These are phyloP conservation scores for Holocentrus rufus DNA, from an alignment of 2,797 vertebrate species.

Conservation along the genomic window DNA sequence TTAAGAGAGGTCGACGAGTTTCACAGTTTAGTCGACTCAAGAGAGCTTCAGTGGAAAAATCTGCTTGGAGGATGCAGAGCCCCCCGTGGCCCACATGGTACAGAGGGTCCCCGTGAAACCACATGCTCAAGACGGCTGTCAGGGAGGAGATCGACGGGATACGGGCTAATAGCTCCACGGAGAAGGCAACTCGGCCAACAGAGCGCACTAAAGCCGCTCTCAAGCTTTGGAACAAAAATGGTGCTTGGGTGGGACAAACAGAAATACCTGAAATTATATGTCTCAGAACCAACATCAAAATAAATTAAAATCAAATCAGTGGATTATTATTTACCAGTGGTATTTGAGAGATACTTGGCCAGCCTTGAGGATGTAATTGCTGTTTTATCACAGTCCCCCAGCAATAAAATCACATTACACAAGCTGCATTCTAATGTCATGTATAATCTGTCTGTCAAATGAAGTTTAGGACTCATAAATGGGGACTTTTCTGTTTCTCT, in stretches of 20 bases:
- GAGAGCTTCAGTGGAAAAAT: constrained; percentile 28
- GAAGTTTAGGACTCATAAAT: too few species aligned
- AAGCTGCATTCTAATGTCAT: too few species aligned
- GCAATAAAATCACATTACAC: too few species aligned
- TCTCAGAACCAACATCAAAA: constrained; percentile 31
- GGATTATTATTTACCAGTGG: too few species aligned
- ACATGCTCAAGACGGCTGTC: constrained; percentile 30
- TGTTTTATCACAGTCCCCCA: background rate
- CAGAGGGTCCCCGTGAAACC: constrained; percentile 11
- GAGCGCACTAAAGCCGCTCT: constrained; percentile 36
- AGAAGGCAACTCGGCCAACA: constrained; percentile 47
- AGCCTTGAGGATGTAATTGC: constrained; percentile 21
- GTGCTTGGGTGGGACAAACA: constrained; percentile 43
- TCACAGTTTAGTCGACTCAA: constrained; percentile 31
- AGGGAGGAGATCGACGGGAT: constrained; percentile 26
- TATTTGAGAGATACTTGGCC: constrained; percentile 10
- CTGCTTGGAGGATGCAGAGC: constrained; percentile 17
- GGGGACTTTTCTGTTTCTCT: constrained; percentile 9
- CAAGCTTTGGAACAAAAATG: constrained; percentile 51
- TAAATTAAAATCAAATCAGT: constrained; percentile 29
- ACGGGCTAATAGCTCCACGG: constrained; percentile 46
- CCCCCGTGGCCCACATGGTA: constrained; percentile 19
- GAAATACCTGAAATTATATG: constrained; percentile 44
- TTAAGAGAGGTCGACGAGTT: constrained; percentile 16
- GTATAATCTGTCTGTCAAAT: too few species aligned